A percentile compares a stretch with the other conserved stretches of the same genome.
These are phyloP conservation scores for Amphiprion ocellaris DNA, from an alignment of 2,113 vertebrate genomes.

Conservation along the genomic window DNA sequence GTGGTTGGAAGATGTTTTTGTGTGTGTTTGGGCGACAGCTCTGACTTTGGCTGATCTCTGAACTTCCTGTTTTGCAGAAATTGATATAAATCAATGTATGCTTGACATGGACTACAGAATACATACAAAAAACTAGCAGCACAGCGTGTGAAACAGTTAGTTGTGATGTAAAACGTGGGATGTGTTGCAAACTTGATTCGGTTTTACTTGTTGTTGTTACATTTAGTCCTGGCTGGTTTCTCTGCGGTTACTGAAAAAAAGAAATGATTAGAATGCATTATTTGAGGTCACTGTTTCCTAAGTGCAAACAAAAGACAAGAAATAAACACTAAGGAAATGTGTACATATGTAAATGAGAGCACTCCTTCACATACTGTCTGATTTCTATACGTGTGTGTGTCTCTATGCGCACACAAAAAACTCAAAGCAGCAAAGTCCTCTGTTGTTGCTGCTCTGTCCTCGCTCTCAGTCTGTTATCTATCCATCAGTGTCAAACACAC, in stretches of 20 bases:
- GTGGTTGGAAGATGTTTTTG: too few relatives aligned
- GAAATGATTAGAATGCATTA: background rate
- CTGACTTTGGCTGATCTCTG: too few relatives aligned
- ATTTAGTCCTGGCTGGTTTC: background rate
- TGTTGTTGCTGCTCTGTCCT: conserved; percentile 33
- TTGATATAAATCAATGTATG: background rate
- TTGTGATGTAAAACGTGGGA: background rate
- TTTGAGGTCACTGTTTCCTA: background rate
- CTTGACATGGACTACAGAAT: background rate
- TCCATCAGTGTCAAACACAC: conserved; percentile 69
- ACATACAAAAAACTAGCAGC: too few relatives aligned
- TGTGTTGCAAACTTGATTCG: background rate
- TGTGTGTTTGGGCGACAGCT: too few relatives aligned
- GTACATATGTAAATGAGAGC: conserved; percentile 31
- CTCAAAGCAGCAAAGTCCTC: conserved; percentile 30
- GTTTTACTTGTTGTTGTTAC: background rate
- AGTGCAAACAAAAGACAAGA: background rate
- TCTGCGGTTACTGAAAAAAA: background rate
- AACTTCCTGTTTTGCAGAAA: background rate
- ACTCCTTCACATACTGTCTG: conserved; percentile 4
- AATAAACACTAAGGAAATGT: conserved; percentile 5
- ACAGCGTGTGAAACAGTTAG: background rate
- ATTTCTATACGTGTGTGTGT: conserved; percentile 23
- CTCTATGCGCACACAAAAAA: conserved; percentile 7
- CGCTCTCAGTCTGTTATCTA: conserved; percentile 49